Percentiles rank a stretch among this genome's conserved stretches.
Conservation (phyloP, 2,113 vertebrate species). For the Aspidoscelis tigris region DNA sequence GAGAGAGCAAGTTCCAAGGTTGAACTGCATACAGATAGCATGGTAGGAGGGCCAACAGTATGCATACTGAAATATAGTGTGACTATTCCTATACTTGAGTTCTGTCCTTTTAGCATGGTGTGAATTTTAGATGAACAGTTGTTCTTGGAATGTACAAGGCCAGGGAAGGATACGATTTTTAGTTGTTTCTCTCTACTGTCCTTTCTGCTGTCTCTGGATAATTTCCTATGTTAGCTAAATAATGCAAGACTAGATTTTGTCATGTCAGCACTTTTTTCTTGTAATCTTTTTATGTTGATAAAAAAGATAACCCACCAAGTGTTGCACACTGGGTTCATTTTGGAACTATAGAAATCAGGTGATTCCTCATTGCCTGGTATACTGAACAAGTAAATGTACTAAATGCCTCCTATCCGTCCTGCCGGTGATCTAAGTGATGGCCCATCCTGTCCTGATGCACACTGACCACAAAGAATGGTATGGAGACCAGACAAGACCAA, state of each 20-base stretch:
- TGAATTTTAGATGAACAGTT: neutral
- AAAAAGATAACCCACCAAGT: slow-evolving; percentile 44
- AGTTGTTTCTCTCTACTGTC: neutral
- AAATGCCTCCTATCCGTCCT: no score
- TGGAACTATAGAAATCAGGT: slow-evolving; percentile 58
- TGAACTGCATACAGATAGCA: neutral
- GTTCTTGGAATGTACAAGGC: neutral
- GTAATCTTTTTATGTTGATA: slow-evolving; percentile 47
- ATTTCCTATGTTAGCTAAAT: slow-evolving; percentile 16
- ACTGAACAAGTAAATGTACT: no score
- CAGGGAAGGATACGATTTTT: neutral
- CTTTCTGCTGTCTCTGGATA: neutral
- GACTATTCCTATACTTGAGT: neutral
- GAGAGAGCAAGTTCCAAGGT: neutral
- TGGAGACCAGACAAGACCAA: no score
- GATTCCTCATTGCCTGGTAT: no score
- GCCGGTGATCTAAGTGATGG: no score
- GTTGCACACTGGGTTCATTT: slow-evolving; percentile 62
- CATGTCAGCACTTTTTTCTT: slow-evolving; percentile 56
- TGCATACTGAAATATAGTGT: no score
- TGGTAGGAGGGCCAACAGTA: neutral
- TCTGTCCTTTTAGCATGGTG: slow-evolving; percentile 18
- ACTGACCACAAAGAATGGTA: no score
- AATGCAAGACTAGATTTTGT: slow-evolving; percentile 41
- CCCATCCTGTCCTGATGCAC: no score